phyloP scores from a whole-genome alignment of 2,797 vertebrate genomes.

The Anabacerthia variegaticeps region DNA sequence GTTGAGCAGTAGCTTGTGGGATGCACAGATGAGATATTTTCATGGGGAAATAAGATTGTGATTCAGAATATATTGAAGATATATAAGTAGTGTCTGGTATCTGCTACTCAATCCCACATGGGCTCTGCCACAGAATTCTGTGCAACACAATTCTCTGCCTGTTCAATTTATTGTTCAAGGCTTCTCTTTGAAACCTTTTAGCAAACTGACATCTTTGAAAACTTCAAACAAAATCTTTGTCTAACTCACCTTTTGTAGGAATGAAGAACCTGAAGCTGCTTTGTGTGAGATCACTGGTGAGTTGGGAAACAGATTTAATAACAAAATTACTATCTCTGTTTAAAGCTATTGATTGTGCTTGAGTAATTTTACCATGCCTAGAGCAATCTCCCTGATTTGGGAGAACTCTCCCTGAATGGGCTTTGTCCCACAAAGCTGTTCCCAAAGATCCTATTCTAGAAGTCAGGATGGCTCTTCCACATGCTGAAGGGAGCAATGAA shows the following conservation, averaged over 20 bases:
- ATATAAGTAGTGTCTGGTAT: not conserved
- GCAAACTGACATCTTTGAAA: not conserved
- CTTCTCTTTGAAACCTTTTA: not conserved
- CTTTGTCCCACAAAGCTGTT: not conserved
- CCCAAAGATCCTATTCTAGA: not conserved
- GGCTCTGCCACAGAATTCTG: not conserved
- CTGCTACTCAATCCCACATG: not conserved
- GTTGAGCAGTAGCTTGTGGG: not conserved
- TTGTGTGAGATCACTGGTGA: constrained; percentile 74
- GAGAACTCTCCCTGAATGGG: not conserved
- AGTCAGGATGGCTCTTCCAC: not conserved
- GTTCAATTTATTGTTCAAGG: not conserved
- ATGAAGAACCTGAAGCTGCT: constrained; percentile 51
- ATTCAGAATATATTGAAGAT: not conserved
- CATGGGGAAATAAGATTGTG: not conserved
- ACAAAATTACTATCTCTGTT: not conserved
- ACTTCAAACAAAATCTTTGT: not conserved
- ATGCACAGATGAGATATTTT: not conserved
- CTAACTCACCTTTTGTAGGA: constrained; percentile 49
- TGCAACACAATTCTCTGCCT: not conserved
- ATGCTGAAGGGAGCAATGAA: not conserved
- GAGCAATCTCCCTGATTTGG: not conserved
- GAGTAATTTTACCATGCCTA: not conserved
- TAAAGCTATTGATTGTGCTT: not conserved
- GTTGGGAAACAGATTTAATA: constrained; percentile 6